Conservation (phyloP, 2,888 invertebrate genomes). For the Cantharis lateralis region DNA sequence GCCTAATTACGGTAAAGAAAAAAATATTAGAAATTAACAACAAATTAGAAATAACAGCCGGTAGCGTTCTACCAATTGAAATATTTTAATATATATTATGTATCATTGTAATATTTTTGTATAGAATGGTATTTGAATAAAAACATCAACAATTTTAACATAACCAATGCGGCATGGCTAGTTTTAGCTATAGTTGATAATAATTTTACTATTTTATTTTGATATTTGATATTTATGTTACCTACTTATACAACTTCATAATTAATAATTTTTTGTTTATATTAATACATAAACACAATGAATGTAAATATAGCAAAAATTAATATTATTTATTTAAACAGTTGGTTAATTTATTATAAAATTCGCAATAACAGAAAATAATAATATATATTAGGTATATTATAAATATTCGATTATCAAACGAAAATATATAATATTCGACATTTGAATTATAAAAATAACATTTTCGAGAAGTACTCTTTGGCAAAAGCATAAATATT, state of each 20-base stretch:
- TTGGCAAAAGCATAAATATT: not conserved
- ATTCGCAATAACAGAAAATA: too few species aligned
- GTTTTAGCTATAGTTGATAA: not conserved
- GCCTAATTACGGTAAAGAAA: too few species aligned
- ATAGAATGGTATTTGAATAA: too few species aligned
- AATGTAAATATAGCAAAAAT: not conserved
- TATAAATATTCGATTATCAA: not conserved
- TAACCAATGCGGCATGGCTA: not conserved
- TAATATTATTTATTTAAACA: not conserved
- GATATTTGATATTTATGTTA: not conserved
- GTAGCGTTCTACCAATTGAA: too few species aligned
- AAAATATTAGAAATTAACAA: too few species aligned
- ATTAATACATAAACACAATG: not conserved
- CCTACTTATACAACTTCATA: not conserved
- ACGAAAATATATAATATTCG: not conserved
- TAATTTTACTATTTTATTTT: not conserved
- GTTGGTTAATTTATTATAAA: not conserved
- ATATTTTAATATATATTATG: too few species aligned
- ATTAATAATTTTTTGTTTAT: not conserved
- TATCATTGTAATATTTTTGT: too few species aligned
- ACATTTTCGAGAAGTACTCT: not conserved
- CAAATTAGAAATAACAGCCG: too few species aligned
- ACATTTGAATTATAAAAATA: not conserved
- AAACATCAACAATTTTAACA: not conserved
- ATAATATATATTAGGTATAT: not conserved